Conservation (phyloP, 2,888 invertebrate genomes). For the Eupsilia transversa region DNA sequence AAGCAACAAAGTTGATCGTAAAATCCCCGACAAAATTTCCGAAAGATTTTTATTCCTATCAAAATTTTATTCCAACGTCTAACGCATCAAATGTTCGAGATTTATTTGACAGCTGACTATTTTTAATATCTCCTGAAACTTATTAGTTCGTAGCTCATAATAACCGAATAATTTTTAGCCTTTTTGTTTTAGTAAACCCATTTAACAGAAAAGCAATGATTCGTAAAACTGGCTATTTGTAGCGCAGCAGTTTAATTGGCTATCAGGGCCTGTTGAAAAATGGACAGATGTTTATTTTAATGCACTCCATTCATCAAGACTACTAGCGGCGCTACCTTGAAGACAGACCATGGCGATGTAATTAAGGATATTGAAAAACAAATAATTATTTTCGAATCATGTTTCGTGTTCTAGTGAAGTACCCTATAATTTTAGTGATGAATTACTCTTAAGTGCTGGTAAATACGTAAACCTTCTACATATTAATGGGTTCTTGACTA, state of each 20-base stretch:
- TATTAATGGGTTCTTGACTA: slow-evolving; percentile 50
- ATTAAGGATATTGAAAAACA: slow-evolving; percentile 64
- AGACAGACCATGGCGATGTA: slow-evolving; percentile 64
- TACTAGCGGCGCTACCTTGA: slow-evolving; percentile 63
- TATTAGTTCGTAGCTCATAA: slow-evolving; percentile 54
- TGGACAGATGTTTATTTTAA: slow-evolving; percentile 79
- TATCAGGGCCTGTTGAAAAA: slow-evolving; percentile 77
- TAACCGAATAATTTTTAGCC: slow-evolving; percentile 17
- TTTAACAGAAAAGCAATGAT: slow-evolving; percentile 69
- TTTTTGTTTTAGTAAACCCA: slow-evolving; percentile 54
- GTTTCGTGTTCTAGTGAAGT: slow-evolving; percentile 50
- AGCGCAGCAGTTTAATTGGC: slow-evolving; percentile 74
- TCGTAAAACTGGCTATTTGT: slow-evolving; percentile 75
- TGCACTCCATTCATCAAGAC: slow-evolving; percentile 75
- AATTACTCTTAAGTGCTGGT: slow-evolving; percentile 55
- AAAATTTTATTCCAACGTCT: slow-evolving; percentile 14
- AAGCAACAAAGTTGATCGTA: not conserved
- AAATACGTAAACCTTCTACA: slow-evolving; percentile 46
- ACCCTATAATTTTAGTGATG: slow-evolving; percentile 58
- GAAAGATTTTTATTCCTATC: not conserved
- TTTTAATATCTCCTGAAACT: slow-evolving; percentile 49
- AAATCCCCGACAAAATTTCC: not conserved
- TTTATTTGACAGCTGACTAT: slow-evolving; percentile 52
- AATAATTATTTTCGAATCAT: slow-evolving; percentile 64
- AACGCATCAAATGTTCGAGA: slow-evolving; percentile 29